These are phyloP conservation scores for Suncus etruscus DNA, from an alignment of 2,113 vertebrate genomes.

Conservation along the genomic window DNA sequence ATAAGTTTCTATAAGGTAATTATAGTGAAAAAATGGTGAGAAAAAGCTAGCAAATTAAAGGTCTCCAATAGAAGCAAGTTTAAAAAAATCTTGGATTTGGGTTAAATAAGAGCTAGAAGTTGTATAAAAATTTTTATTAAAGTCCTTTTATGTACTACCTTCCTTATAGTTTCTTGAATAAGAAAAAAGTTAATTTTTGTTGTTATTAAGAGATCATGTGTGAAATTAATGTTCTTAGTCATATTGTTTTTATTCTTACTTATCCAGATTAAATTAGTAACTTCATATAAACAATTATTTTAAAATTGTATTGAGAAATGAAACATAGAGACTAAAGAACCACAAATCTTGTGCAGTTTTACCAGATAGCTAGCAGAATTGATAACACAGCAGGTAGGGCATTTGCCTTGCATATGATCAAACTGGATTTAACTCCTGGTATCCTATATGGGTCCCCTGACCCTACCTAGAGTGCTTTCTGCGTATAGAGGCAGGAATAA, in stretches of 20 bases:
- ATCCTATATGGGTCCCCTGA: too few relatives aligned
- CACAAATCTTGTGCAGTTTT: background rate
- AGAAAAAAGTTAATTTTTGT: background rate
- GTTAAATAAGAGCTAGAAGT: background rate
- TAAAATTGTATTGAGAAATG: background rate
- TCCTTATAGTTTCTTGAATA: background rate
- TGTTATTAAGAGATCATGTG: background rate
- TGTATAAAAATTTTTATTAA: background rate
- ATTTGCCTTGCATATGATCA: too few relatives aligned
- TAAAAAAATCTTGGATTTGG: background rate
- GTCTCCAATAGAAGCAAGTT: background rate
- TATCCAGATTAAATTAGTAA: background rate
- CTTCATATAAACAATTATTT: slow-evolving; percentile 29
- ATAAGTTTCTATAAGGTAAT: slow-evolving; percentile 21
- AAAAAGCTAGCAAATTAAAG: background rate
- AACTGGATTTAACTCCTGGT: too few relatives aligned
- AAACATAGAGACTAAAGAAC: background rate
- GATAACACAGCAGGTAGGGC: too few relatives aligned
- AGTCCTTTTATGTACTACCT: background rate
- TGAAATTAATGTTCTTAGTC: background rate
- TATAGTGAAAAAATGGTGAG: background rate
- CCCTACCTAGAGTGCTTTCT: too few relatives aligned
- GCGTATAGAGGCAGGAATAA: too few relatives aligned
- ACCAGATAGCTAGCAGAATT: background rate
- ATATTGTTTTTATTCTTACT: background rate